These are phyloP conservation scores for Himalopsyche anomala DNA, from an alignment of 2,888 invertebrate genomes.

Conservation along the genomic window DNA sequence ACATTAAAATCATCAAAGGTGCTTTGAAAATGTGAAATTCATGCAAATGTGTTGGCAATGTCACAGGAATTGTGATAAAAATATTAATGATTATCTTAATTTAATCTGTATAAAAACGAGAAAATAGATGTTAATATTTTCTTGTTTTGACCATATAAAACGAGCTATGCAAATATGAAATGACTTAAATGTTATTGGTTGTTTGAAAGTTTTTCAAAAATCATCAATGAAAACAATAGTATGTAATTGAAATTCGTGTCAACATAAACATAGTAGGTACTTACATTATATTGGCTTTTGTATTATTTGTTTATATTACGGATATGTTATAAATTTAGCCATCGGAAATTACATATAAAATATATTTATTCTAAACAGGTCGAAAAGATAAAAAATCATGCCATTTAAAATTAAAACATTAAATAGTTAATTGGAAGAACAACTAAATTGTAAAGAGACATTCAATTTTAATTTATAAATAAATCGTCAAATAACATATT, in stretches of 20 bases:
- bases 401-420: background rate
- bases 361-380: background rate
- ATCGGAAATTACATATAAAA: background rate
- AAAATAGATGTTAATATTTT: too few relatives aligned
- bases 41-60: slow-evolving; percentile 43
- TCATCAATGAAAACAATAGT: too few relatives aligned
- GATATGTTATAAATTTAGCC: background rate
- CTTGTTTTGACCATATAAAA: too few relatives aligned
- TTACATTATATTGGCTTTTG: background rate
- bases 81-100: background rate
- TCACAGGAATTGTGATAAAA: slow-evolving; percentile 5
- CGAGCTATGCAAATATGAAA: too few relatives aligned
- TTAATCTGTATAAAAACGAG: background rate
- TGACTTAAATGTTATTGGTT: too few relatives aligned
- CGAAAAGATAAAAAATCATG: background rate
- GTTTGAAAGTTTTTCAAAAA: too few relatives aligned
- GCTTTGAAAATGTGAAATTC: slow-evolving; percentile 33
- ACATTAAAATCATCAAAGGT: background rate
- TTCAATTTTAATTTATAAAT: background rate
- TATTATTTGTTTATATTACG: background rate
- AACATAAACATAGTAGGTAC: background rate
- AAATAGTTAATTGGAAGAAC: background rate
- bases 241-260: too few relatives aligned
- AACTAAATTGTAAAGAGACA: background rate
- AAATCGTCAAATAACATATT: background rate